Evolutionary conservation across 2,888 invertebrate genomes (phyloP).

Genomic region (Pseudococcus viburni): DNA sequence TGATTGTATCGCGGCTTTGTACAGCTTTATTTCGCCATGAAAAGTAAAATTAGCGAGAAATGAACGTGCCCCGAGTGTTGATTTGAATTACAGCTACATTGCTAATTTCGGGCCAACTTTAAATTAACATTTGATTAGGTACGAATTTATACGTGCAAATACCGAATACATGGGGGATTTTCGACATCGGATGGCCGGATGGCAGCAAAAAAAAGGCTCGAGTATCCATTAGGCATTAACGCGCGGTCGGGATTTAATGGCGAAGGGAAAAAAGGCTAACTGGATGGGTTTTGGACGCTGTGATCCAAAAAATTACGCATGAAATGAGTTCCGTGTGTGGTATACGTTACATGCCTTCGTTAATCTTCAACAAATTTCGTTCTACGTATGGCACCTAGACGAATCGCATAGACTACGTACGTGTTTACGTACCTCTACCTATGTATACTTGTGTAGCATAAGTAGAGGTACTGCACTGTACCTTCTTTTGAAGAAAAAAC

Average conservation of each 20-base stretch:
- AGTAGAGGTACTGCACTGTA: background rate
- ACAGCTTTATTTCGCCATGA: background rate
- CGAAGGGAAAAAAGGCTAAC: background rate
- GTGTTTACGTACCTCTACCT: too few species aligned
- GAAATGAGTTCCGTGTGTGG: background rate
- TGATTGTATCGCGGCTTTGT: background rate
- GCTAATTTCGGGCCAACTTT: background rate
- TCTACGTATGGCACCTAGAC: too few species aligned
- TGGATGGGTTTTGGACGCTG: background rate
- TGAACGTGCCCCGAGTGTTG: background rate
- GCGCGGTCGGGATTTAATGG: background rate
- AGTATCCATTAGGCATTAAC: background rate
- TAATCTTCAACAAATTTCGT: too few species aligned
- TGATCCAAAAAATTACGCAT: background rate
- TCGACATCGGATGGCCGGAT: background rate
- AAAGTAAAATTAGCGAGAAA: constrained; percentile 8
- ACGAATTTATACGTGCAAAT: background rate
- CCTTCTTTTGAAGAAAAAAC: background rate
- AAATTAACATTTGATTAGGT: constrained; percentile 25
- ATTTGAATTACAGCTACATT: background rate
- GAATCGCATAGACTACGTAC: too few species aligned
- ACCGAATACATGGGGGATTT: background rate
- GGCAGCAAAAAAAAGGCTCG: background rate
- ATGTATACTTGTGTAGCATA: background rate
- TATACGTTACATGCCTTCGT: too few species aligned